Conservation (phyloP, 2,797 vertebrate genomes). For the Carduelis carduelis region DNA sequence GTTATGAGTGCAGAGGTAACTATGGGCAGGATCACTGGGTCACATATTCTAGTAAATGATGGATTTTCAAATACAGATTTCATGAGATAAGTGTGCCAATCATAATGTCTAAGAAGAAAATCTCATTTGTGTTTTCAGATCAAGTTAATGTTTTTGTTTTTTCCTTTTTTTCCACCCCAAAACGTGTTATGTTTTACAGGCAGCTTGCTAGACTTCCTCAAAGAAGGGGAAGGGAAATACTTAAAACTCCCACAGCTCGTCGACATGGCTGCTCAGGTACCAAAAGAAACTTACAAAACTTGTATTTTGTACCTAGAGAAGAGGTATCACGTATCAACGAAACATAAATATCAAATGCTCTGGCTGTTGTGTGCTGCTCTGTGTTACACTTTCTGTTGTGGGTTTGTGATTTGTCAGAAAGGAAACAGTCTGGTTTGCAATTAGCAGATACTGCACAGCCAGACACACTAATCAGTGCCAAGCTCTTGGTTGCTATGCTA, state of each 20-base stretch:
- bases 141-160: not conserved
- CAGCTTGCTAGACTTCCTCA: constrained; percentile 93
- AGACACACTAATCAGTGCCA: not conserved
- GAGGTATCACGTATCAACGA: not conserved
- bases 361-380: not conserved
- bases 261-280: constrained; percentile 96
- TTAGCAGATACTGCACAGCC: not conserved
- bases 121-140: not conserved
- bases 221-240: constrained; percentile 94
- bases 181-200: constrained; percentile 72
- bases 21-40: not conserved
- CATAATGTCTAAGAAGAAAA: not conserved
- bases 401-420: not conserved
- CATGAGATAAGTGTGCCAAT: not conserved
- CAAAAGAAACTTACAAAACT: not conserved
- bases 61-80: not conserved
- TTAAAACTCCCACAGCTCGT: constrained; percentile 91
- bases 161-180: not conserved
- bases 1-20: not conserved
- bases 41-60: not conserved
- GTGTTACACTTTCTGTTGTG: not conserved
- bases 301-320: not conserved
- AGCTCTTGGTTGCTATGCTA: not conserved
- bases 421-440: not conserved
- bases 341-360: not conserved